A percentile compares a stretch with the other conserved stretches of the same genome.
Evolutionary conservation across 92 coral and sea anemone species (phyloP).

Genomic region (Desmophyllum pertusum): DNA sequence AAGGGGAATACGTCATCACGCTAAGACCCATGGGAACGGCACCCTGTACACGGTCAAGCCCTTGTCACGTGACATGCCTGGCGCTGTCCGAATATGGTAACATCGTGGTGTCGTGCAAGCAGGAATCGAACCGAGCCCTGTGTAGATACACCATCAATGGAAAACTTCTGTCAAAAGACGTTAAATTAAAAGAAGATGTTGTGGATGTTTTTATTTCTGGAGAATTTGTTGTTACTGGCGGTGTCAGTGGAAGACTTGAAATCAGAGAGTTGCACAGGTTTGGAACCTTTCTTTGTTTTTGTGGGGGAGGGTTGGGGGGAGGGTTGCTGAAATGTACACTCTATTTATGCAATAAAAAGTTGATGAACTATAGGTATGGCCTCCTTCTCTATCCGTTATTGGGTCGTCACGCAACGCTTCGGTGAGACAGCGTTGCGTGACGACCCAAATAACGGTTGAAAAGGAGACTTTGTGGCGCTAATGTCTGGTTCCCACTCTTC

Average conservation of each 20-base stretch:
- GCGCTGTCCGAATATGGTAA: slow-evolving; percentile 87
- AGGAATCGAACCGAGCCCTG: slow-evolving; percentile 53
- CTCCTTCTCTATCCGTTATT: no score
- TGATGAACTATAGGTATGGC: no score
- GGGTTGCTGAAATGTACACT: no score
- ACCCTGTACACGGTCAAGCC: slow-evolving; percentile 43
- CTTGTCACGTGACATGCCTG: slow-evolving; percentile 70
- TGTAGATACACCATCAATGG: slow-evolving; percentile 90
- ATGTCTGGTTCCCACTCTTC: no score
- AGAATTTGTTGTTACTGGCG: slow-evolving; percentile 77
- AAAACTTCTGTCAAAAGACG: slow-evolving; percentile 62
- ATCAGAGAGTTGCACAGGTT: slow-evolving; percentile 85
- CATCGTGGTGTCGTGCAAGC: slow-evolving; percentile 74
- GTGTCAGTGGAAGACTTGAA: slow-evolving; percentile 69
- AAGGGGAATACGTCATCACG: slow-evolving; percentile 88
- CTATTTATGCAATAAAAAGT: no score
- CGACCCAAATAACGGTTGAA: no score
- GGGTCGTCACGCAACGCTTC: no score
- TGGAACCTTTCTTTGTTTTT: not conserved
- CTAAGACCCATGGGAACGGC: slow-evolving; percentile 62
- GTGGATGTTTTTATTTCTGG: slow-evolving; percentile 69
- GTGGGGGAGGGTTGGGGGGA: no score
- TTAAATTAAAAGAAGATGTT: slow-evolving; percentile 65
- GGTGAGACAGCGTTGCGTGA: no score
- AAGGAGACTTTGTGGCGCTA: no score